Conservation (phyloP, 2,888 invertebrate species). For the Chalcis sispes region DNA sequence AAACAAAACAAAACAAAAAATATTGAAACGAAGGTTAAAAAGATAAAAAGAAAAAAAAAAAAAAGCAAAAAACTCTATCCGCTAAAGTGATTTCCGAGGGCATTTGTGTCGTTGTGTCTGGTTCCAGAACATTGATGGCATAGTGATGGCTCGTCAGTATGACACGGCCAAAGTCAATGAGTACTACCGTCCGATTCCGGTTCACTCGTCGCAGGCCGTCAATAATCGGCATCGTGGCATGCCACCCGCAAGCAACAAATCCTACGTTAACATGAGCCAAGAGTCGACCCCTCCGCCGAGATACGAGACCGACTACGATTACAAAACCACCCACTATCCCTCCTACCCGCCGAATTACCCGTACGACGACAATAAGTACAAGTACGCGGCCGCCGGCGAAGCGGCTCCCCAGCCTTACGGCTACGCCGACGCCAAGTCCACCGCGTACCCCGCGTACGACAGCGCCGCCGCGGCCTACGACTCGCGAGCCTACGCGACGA, state of each 20-base stretch:
- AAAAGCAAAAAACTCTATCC: conserved; percentile 45
- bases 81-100: conserved; percentile 73
- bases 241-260: conserved; percentile 32
- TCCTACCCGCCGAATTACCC: conserved; percentile 75
- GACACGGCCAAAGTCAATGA: conserved; percentile 74
- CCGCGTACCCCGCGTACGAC: conserved; percentile 51
- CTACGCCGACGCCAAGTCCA: conserved; percentile 60
- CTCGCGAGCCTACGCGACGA: conserved; percentile 17
- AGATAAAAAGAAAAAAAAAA: conserved; percentile 21
- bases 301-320: conserved; percentile 70
- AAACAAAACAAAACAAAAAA: conserved; percentile 9
- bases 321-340: conserved; percentile 74
- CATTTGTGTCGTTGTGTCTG: conserved; percentile 70
- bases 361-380: conserved; percentile 68
- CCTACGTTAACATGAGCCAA: conserved; percentile 53
- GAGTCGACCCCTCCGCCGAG: conserved; percentile 61
- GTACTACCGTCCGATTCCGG: conserved; percentile 72
- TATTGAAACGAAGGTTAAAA: not conserved
- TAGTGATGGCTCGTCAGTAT: conserved; percentile 76
- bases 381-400: conserved; percentile 29
- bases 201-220: conserved; percentile 50
- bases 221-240: conserved; percentile 34
- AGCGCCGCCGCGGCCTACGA: conserved; percentile 20
- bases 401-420: conserved; percentile 63
- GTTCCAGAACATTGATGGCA: conserved; percentile 76